Conservation (phyloP, 2,797 vertebrate species). For the Bradypus variegatus region DNA sequence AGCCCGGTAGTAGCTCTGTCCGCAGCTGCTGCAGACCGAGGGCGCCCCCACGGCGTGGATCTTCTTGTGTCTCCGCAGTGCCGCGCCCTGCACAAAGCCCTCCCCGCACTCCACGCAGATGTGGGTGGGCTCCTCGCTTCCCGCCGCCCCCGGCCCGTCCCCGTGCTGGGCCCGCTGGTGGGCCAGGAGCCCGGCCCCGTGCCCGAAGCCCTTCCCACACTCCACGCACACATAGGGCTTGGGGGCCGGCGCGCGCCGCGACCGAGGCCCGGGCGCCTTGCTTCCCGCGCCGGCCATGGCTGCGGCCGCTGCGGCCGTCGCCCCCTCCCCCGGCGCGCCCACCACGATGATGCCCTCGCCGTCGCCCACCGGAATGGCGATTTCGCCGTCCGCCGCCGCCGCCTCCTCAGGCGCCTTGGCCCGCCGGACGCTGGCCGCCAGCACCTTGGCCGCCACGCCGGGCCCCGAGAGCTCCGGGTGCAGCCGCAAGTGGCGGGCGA, state of each 20-base stretch:
- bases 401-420: slow-evolving; percentile 58
- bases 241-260: slow-evolving; percentile 47
- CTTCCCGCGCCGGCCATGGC: background rate
- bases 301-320: background rate
- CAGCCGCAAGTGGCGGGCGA: slow-evolving; percentile 70
- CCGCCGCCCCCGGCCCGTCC: slow-evolving; percentile 40
- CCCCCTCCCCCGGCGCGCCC: slow-evolving; percentile 40
- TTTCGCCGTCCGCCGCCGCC: slow-evolving; percentile 53
- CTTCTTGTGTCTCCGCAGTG: slow-evolving; percentile 63
- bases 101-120: slow-evolving; percentile 68
- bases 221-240: slow-evolving; percentile 62
- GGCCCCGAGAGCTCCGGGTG: slow-evolving; percentile 65
- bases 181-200: slow-evolving; percentile 47
- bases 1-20: slow-evolving; percentile 57
- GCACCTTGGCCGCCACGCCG: slow-evolving; percentile 54
- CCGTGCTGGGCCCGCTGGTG: slow-evolving; percentile 63
- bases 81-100: slow-evolving; percentile 63
- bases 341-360: slow-evolving; percentile 63
- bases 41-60: slow-evolving; percentile 60
- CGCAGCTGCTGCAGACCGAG: slow-evolving; percentile 57
- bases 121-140: slow-evolving; percentile 60
- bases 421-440: slow-evolving; percentile 56
- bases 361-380: slow-evolving; percentile 61
- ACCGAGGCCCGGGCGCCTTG: background rate
- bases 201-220: slow-evolving; percentile 62